Base-by-base conservation (phyloP, 2,113 vertebrate species). In the Psittacula cyanocephala region DNA sequence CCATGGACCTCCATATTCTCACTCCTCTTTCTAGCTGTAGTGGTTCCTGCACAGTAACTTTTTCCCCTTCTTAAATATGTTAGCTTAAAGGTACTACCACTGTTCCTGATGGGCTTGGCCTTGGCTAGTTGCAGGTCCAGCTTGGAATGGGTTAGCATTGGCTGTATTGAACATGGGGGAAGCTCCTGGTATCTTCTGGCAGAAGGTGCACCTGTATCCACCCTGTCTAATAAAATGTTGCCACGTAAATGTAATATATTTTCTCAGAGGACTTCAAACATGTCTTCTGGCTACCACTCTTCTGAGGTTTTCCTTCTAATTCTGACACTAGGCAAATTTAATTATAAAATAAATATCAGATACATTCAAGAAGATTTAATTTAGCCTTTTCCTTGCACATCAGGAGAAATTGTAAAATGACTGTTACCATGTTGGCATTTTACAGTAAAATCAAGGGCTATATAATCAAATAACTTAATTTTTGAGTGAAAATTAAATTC, bases 111-210 rank as follows among this genome's bases (percentile, higher is more conserved):
- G 19, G 43, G 15, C 23, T 69, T 15, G 3, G 11, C 15, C 6
- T 81, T 74, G 12, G 13, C 17, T 60, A 53, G 29, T 1, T 2
- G 7, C 0, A 1, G 2, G 2, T 53, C 47, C 3, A 2, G 47
- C 17, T 60, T 75, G n/a, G 24, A 53, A 6, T 6, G 2, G 3
- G 10, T 24, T 69, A 39, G 2, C 4, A 28, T 2, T 39, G 31
- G 6, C 8, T n/a, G 7, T 43, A 1, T 1, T 2, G 2, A 10
- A 77, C 25, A 53, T 22, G 6, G 5, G 23, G 8, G 16, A 84
- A 77, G 5, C 10, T 72, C 72, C 31, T 52, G 55, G 9, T n/a
- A 9, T 23, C 55, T 59, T 59, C n/a, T 23, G 20, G 55, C 33
- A n/a, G 33, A 59, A 59, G 20, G 14, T n/a, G 20, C 20, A 59